These are phyloP conservation scores for Drosophila barbarae DNA, from an alignment of 2,888 invertebrate genomes.

Conservation along the genomic window DNA sequence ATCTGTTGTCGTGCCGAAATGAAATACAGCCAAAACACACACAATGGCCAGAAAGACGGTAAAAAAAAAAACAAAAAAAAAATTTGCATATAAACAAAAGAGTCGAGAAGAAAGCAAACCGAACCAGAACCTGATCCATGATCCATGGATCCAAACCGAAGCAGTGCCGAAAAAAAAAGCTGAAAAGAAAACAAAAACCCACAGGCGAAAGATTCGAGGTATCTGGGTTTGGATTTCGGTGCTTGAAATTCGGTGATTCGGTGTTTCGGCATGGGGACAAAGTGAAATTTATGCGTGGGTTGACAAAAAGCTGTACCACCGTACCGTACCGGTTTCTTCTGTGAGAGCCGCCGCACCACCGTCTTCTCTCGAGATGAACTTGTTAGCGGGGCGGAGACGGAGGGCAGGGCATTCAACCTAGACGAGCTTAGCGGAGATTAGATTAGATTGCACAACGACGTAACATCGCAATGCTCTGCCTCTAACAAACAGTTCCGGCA, in stretches of 20 bases:
- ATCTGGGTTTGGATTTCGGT: conserved; percentile 14
- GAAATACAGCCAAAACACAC: conserved; percentile 53
- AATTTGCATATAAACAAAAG: conserved; percentile 72
- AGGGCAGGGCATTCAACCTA: conserved; percentile 41
- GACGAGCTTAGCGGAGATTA: conserved; percentile 55
- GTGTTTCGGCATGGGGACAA: conserved; percentile 32
- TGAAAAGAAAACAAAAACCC: conserved; percentile 29
- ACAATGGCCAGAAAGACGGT: conserved; percentile 37
- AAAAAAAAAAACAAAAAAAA: conserved; percentile 55
- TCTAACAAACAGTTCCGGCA: conserved; percentile 43
- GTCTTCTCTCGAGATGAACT: conserved; percentile 37
- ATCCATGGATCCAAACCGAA: conserved; percentile 14
- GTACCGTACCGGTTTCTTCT: conserved; percentile 56
- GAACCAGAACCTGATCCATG: conserved; percentile 45
- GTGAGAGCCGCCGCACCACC: conserved; percentile 9
- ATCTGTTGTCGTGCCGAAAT: conserved; percentile 56
- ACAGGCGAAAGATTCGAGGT: conserved; percentile 15
- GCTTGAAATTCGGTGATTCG: conserved; percentile 8
- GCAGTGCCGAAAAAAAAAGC: conserved; percentile 8
- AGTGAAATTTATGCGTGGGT: conserved; percentile 75
- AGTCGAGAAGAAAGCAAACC: conserved; percentile 41
- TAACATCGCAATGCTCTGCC: conserved; percentile 9
- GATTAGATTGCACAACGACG: conserved; percentile 60
- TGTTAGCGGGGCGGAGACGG: conserved; percentile 17
- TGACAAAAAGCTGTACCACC: conserved; percentile 58